A percentile compares a stretch with the other conserved stretches of the same genome.
These are phyloP conservation scores for Anableps anableps DNA, from an alignment of 2,797 vertebrate species.

Conservation along the genomic window DNA sequence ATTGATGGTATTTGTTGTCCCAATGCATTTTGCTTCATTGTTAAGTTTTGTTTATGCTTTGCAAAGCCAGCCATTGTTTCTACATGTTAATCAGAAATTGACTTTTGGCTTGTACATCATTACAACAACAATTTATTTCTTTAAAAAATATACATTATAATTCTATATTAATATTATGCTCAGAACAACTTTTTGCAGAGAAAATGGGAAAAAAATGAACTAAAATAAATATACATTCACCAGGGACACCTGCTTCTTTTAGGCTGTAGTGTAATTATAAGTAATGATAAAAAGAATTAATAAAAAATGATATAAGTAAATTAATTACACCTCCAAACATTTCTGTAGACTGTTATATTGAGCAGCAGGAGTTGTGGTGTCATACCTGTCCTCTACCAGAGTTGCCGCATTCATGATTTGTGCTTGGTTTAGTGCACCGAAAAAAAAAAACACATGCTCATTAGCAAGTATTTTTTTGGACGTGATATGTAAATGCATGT, in stretches of 20 bases:
- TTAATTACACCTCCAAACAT: too few species aligned
- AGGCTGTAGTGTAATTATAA: not conserved
- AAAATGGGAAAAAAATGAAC: not conserved
- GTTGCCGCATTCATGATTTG: too few species aligned
- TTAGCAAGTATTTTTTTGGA: not conserved
- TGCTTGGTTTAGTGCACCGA: too few species aligned
- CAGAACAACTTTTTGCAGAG: not conserved
- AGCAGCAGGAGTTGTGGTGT: not conserved
- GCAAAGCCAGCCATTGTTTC: not conserved
- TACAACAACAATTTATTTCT: not conserved
- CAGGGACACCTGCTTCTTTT: not conserved
- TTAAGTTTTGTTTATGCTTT: not conserved
- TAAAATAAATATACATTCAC: not conserved
- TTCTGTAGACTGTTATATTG: too few species aligned
- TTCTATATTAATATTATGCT: not conserved
- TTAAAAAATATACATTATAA: not conserved
- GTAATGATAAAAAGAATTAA: not conserved
- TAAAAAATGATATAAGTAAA: not conserved
- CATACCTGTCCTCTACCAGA: not conserved
- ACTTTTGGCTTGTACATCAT: not conserved
- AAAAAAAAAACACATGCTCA: not conserved
- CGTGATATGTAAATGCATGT: constrained; percentile 3
- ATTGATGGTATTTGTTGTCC: not conserved
- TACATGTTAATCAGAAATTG: not conserved
- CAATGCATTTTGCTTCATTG: not conserved